Base-by-base conservation (phyloP, 1,140 invertebrate genomes). In the Charaxes varanes region DNA sequence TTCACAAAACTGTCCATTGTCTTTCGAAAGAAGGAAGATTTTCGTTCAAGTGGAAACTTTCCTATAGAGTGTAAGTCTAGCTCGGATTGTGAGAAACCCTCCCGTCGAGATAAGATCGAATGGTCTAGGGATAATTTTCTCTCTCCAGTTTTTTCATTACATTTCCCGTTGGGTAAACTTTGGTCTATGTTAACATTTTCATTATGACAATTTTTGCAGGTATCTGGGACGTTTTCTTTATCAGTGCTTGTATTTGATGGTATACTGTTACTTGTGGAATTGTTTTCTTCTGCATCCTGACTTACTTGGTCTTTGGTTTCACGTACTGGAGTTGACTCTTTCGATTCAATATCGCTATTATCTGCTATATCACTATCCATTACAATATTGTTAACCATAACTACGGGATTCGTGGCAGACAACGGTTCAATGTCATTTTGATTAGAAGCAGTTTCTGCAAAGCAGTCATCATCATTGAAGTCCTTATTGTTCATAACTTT, bases 1-100 rank as follows among this genome's bases (percentile, higher is more conserved):
- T 62, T 78, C 4, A 80, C 55, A 43, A 82, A 79, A 41, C 64
- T 82, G 27, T 80, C 73, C 71, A 80, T 68, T 47, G 68, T 80
- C 30, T 80, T 80, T 27, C 66, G 46, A 43, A 80, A 82, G 48
- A 80, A 80, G 4, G 78, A 82, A 1, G 72, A 74, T 59, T 82
- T 82, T 13, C 78, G 57, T 46, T 78, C 71, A 10, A 82, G 51
- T 19, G 73, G 71, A 11, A 56, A 70, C 55, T 80, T 82, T 17
- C 76, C 73, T 32, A 80, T 61, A 6, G 61, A 64, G 57, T 78
- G 61, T 15, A 82, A 60, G 55, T 82, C 70, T 26, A 77, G 30
- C 49, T 80, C 76, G 14, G 78, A 82, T 36, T 82, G 71, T 8
- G 76, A 72, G 14, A 79, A 62, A 7, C 67, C 65, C 31, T 66